phyloP scores from a whole-genome alignment of 2,113 vertebrate species.

The Australoheros scitulus region DNA sequence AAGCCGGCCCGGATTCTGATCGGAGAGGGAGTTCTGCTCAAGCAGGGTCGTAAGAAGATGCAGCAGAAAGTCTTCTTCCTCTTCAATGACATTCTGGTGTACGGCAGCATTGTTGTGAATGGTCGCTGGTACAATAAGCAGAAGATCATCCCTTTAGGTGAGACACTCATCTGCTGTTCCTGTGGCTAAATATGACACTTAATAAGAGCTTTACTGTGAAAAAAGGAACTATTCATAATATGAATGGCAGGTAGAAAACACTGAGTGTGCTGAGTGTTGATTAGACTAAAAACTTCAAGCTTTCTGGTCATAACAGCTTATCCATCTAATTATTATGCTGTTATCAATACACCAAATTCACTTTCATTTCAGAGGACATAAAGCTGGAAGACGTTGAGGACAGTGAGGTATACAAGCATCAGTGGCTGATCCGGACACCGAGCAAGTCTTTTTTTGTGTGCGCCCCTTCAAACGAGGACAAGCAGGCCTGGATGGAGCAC shows the following conservation, averaged over 20 bases:
- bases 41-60: conserved; percentile 86
- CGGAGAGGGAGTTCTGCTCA: conserved; percentile 88
- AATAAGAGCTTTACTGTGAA: not conserved
- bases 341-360: not conserved
- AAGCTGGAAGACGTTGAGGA: conserved; percentile 84
- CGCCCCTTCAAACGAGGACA: conserved; percentile 81
- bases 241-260: not conserved
- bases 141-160: conserved; percentile 83
- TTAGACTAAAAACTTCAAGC: not conserved
- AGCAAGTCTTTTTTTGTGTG: conserved; percentile 91
- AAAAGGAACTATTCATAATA: not conserved
- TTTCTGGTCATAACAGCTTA: not conserved
- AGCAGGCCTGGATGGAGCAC: conserved; percentile 88
- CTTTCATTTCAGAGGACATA: conserved; percentile 78
- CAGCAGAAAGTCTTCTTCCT: conserved; percentile 89
- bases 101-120: conserved; percentile 85
- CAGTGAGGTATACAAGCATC: conserved; percentile 81
- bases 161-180: not conserved
- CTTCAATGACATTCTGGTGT: conserved; percentile 90
- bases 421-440: conserved; percentile 90
- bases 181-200: not conserved
- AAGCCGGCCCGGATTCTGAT: conserved; percentile 83
- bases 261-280: not conserved
- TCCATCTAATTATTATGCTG: not conserved
- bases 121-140: conserved; percentile 86